Base-by-base conservation (phyloP, 2,797 vertebrate genomes). In the Sebastes steindachneri region DNA sequence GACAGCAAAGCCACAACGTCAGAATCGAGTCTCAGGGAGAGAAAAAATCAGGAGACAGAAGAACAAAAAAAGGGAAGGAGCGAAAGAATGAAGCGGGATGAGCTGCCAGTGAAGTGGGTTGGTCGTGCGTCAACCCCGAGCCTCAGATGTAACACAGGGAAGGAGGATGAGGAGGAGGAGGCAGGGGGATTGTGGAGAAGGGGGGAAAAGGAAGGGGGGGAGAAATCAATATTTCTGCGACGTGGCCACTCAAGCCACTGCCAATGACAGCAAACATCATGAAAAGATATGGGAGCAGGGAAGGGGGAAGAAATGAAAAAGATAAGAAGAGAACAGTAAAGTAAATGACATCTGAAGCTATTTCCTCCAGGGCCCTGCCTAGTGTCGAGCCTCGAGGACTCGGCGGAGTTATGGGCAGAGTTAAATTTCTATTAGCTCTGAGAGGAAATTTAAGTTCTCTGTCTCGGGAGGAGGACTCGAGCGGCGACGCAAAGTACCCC, bases 261-360 rank as follows among this genome's bases (percentile, higher is more conserved):
- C 94, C 92, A 94, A 93, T 96, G 95, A 95, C 95, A 94, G 94
- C 94, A 95, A 95, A 95, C 95, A 96, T 96, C 95, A 95, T 96
- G 94, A 96, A 95, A 95, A 95, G 95, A 96, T 96, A 95, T 94
- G 93, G 93, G 90, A 93, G 93, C 90, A 92, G 91, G 91, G 93
- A 89, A 92, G 80, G 86, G 86, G 91, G 86, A 92, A 95, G 91
- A 95, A 96, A 95, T 95, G 94, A 96, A 94, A 95, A 94, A 95
- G 95, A 96, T 96, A 95, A 96, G 95, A 94, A 88, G 92, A 95
- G 94, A 96, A 95, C 94, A 93, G 95, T 95, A 95, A 95, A 95
- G 95, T 94, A 95, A 95, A 96, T 96, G 95, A 95, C 95, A 96
- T 95, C 94, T 95, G 93, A 95, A 94, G 95, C 94, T 93, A 95